Conservation (phyloP, 2,113 vertebrate species). For the Lampris incognitus region DNA sequence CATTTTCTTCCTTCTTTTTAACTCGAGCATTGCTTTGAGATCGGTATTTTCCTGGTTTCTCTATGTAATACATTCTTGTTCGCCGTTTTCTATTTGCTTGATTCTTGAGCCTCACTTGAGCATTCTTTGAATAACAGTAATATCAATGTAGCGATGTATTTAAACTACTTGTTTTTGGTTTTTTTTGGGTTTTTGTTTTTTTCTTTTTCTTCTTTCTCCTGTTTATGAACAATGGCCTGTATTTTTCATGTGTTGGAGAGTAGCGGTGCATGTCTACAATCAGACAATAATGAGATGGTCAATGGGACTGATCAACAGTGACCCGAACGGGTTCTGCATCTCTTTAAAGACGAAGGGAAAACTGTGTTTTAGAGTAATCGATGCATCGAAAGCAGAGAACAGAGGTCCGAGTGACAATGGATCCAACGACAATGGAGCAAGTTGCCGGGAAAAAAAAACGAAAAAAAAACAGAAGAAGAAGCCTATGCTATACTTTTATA, state of each 20-base stretch:
- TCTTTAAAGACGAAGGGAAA: slow-evolving; percentile 62
- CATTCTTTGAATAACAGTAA: slow-evolving; percentile 74
- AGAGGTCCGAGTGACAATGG: slow-evolving; percentile 53
- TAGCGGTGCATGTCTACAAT: slow-evolving; percentile 43
- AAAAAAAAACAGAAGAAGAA: slow-evolving; percentile 16
- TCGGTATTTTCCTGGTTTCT: slow-evolving; percentile 39
- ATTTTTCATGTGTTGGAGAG: slow-evolving; percentile 50
- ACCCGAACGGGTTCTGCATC: slow-evolving; percentile 40
- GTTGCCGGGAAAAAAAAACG: slow-evolving; percentile 49
- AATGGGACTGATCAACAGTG: not conserved
- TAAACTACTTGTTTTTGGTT: slow-evolving; percentile 52
- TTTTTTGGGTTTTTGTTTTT: slow-evolving; percentile 33
- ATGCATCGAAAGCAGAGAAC: slow-evolving; percentile 64
- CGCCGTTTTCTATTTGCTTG: slow-evolving; percentile 74
- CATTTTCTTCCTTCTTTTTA: slow-evolving; percentile 62
- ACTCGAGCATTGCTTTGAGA: slow-evolving; percentile 59
- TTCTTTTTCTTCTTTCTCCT: slow-evolving; percentile 42
- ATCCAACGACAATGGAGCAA: slow-evolving; percentile 52
- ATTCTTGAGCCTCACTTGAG: slow-evolving; percentile 75
- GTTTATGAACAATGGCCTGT: slow-evolving; percentile 56
- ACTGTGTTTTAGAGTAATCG: slow-evolving; percentile 60
- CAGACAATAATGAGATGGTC: slow-evolving; percentile 8
- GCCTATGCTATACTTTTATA: slow-evolving; percentile 54
- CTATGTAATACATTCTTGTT: slow-evolving; percentile 60
- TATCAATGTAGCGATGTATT: slow-evolving; percentile 77